Base-by-base conservation (phyloP, 2,888 invertebrate genomes). In the Cantharis flavilabris region DNA sequence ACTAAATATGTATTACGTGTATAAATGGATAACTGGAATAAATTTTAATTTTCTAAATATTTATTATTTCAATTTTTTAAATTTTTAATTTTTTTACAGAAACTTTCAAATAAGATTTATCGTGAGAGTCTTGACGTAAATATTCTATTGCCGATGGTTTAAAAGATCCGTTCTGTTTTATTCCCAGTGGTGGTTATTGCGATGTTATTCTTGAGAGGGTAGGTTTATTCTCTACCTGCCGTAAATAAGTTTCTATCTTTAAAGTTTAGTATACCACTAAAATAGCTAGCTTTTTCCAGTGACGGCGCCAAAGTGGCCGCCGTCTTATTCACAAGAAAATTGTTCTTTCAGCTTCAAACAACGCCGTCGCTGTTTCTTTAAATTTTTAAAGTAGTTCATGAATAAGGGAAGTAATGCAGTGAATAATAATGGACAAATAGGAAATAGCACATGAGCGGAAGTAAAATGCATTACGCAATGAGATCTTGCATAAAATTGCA, bases 401-500 rank as follows among this genome's bases (percentile, higher is more conserved):
- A n/a, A 49, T 49, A 49, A 49, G 49, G 49, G n/a, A n/a, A 5
- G 49, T 23, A 23, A 18, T 20, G 23, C 20, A 65, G 20, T 20
- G 65, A 1, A 2, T 65, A 65, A 65, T 65, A 65, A 67, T 23
- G 23, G 26, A 18, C 71, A 75, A 67, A 72, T 75, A 62, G 62
- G 20, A 70, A 70, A 63, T 70, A 30, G 67, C 71, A 71, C 70
- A 77, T 71, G 74, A 75, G 75, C 74, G 77, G 77, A 74, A 77
- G 79, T 79, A 73, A 79, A 73, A 77, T 73, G 75, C 77, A 80
- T 79, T 75, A 76, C 75, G 80, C 79, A 80, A 81, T 76, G 77
- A 80, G 76, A 79, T 74, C 63, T 78, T 81, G 80, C 80, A 81
- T 75, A 75, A 73, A 79, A 72, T 78, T 80, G 77, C 77, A 80